Evolutionary conservation across 2,797 vertebrate genomes (phyloP).

Genomic region (Okamejei kenojei): DNA sequence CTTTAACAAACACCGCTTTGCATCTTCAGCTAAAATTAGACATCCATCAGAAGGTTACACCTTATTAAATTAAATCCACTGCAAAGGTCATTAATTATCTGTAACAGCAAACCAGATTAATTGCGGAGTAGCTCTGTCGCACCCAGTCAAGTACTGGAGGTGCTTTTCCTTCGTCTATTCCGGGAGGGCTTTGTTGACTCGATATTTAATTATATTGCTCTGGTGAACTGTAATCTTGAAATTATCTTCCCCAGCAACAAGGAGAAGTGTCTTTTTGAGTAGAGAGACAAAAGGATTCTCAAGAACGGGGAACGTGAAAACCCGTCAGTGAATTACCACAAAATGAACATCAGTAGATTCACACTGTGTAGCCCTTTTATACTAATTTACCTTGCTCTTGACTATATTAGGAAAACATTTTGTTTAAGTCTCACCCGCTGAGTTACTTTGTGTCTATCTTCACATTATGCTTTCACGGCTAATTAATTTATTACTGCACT

Average conservation of each 20-base stretch:
- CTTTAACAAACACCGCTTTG: conserved; percentile 10
- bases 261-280: neutral
- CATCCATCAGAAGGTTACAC: conserved; percentile 8
- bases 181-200: neutral
- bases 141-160: neutral
- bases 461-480: too few species aligned
- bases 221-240: neutral
- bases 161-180: neutral
- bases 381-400: too few species aligned
- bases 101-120: neutral
- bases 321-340: neutral
- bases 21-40: neutral
- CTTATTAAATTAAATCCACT: conserved; percentile 15
- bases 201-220: neutral
- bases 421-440: too few species aligned
- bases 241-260: neutral
- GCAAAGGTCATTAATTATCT: conserved; percentile 35
- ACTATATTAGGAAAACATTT: neutral
- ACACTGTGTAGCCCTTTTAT: neutral
- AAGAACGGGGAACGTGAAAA: too few species aligned
- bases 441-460: too few species aligned
- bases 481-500: too few species aligned
- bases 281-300: neutral
- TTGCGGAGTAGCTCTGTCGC: neutral
- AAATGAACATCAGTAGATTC: neutral